A percentile compares a stretch with the other conserved stretches of the same genome.
Evolutionary conservation across 2,797 vertebrate species (phyloP).

Genomic region (Rhyacichthys aspro): DNA sequence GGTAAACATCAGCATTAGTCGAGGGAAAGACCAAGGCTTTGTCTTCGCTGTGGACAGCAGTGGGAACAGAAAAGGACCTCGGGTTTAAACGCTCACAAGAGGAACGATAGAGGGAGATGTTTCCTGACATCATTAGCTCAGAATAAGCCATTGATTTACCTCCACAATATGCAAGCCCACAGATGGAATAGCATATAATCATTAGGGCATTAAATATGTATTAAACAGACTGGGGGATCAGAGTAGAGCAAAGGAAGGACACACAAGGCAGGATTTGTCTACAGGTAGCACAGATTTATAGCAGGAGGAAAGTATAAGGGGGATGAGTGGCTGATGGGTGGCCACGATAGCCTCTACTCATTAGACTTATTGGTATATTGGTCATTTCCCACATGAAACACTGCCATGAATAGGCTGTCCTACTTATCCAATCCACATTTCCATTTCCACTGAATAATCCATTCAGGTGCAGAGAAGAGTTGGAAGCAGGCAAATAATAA

Average conservation of each 20-base stretch:
- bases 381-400: constrained; percentile 61
- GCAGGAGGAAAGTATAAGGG: constrained; percentile 7
- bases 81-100: constrained; percentile 31
- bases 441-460: constrained; percentile 52
- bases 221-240: constrained; percentile 74
- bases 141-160: constrained; percentile 66
- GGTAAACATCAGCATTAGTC: constrained; percentile 34
- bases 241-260: constrained; percentile 51
- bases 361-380: constrained; percentile 53
- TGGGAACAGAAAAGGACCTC: constrained; percentile 21
- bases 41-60: constrained; percentile 14
- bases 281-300: constrained; percentile 33
- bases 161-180: constrained; percentile 59
- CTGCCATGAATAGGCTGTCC: constrained; percentile 51
- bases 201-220: constrained; percentile 80
- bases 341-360: constrained; percentile 43
- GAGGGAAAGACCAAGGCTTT: constrained; percentile 13
- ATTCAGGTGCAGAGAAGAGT: constrained; percentile 33
- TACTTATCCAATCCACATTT: constrained; percentile 56
- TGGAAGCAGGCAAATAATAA: constrained; percentile 12
- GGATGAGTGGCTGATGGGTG: constrained; percentile 14
- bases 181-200: constrained; percentile 74
- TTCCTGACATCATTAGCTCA: constrained; percentile 72
- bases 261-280: constrained; percentile 26
- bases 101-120: constrained; percentile 46